Base-by-base conservation (phyloP, 2,888 invertebrate genomes). In the Nomada fabriciana region DNA sequence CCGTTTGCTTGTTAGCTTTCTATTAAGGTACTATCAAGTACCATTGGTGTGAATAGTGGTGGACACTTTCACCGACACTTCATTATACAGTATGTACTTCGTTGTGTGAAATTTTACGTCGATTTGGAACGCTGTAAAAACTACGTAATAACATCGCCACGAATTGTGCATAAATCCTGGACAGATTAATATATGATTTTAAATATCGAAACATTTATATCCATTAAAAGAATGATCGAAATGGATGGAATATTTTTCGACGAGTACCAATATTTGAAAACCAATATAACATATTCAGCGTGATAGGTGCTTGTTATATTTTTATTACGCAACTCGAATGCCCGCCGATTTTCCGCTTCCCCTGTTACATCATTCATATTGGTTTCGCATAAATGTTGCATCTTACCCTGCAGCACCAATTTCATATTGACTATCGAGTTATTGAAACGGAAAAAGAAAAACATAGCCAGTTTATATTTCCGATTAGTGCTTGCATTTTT, bases 231-330 rank as follows among this genome's bases (percentile, higher is more conserved):
- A 20, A 18, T 57, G 7, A 18, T 25, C 23, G 18, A 57, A n/a
- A 43, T 25, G 18, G 52, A 11, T 25, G 18, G 70, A 60, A 29
- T 60, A 47, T 36, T 67, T 64, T 36, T 65, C 65, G 10, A 23
- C 57, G 18, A 36, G 57, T 11, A 4, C n/a, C 23, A 15, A 42
- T 29, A 25, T 73, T 73, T 53, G 13, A 23, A 43, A 29, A 13
- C 11, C n/a, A 29, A 10, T 4, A 25, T 57, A 47, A 43, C 64
- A 47, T 73, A 65, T 65, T 73, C 57, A 42, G 3, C 20, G 15
- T n/a, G 36, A 36, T 60, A 67, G 61, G 36, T 29, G 67, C 52
- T 67, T 29, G 53, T 36, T 67, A 53, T 47, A 67, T 47, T 74
- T 77, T 77, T 53, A 74, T 50, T 52, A n/a, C 4, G n/a, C 13